These are phyloP conservation scores for Drosophila bunnanda DNA, from an alignment of 2,888 invertebrate species.

Conservation along the genomic window DNA sequence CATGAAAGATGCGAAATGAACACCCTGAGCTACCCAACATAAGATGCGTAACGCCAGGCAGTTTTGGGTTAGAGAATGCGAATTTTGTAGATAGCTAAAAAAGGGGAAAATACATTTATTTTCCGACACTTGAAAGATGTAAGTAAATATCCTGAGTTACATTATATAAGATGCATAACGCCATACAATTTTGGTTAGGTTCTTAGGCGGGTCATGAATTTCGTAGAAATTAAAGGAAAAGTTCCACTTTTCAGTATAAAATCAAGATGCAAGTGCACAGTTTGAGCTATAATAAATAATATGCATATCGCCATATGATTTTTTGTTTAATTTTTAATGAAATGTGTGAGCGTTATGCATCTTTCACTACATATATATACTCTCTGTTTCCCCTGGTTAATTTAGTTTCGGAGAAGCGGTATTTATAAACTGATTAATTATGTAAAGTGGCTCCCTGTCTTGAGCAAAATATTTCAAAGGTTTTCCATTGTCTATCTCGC, in stretches of 20 bases:
- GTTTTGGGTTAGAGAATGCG: too few species aligned
- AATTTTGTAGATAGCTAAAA: too few species aligned
- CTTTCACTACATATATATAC: too few species aligned
- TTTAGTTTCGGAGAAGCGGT: constrained; percentile 9
- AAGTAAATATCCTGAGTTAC: too few species aligned
- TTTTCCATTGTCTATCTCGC: constrained; percentile 53
- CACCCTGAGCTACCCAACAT: background rate
- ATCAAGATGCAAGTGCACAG: too few species aligned
- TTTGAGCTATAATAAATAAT: background rate
- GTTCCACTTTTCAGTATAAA: too few species aligned
- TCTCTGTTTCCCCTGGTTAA: background rate
- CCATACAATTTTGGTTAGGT: too few species aligned
- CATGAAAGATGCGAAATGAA: background rate
- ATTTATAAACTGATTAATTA: constrained; percentile 78
- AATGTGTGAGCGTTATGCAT: background rate
- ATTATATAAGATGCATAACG: too few species aligned
- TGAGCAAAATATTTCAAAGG: constrained; percentile 65
- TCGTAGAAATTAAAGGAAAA: too few species aligned
- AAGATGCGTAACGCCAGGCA: background rate
- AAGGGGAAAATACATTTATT: too few species aligned
- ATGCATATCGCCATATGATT: background rate
- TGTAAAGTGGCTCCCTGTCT: constrained; percentile 78
- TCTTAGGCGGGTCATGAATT: too few species aligned
- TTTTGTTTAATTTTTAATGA: background rate
- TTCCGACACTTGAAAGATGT: too few species aligned